Evolutionary conservation across 2,113 vertebrate species (phyloP).

Genomic region (Gymnarchus niloticus): DNA sequence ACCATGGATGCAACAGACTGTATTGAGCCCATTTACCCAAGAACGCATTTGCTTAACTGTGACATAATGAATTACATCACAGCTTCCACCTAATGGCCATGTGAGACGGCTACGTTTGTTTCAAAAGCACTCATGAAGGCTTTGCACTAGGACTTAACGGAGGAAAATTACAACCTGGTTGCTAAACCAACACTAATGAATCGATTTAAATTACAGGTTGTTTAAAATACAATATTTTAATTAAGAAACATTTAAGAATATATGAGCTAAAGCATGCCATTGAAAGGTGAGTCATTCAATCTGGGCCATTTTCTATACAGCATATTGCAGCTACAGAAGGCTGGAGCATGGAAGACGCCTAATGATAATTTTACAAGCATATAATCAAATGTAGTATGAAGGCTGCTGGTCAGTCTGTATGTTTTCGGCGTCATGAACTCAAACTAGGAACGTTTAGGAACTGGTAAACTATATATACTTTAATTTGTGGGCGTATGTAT

Average conservation of each 20-base stretch:
- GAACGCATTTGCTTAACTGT: background rate
- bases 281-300: no score
- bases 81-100: background rate
- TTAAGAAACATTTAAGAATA: conserved; percentile 9
- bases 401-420: no score
- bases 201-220: background rate
- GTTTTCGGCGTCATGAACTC: no score
- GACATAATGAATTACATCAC: background rate
- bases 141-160: no score
- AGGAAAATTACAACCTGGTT: background rate
- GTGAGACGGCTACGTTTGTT: background rate
- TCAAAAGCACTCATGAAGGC: background rate
- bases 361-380: no score
- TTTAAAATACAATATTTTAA: background rate
- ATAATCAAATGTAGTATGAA: no score
- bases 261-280: background rate
- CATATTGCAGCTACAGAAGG: no score
- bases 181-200: background rate
- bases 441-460: no score
- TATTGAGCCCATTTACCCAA: background rate
- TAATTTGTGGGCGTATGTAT: background rate
- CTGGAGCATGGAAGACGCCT: no score
- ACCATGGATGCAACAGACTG: background rate
- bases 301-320: no score
- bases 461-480: background rate